Evolutionary conservation across 2,797 vertebrate species (phyloP).

Genomic region (Peromyscus nudipes): DNA sequence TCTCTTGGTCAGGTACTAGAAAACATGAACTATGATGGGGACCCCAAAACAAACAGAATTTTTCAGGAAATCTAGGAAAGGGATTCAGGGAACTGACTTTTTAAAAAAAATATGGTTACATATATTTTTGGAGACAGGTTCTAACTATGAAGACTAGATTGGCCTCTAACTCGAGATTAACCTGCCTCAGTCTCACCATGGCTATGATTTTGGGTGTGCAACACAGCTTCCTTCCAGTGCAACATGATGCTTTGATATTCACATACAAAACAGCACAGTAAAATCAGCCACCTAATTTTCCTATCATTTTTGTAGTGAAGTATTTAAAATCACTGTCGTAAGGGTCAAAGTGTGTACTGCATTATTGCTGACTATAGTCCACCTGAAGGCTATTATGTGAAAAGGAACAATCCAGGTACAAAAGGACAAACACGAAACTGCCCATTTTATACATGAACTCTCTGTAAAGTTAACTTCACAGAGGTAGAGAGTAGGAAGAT

Average conservation of each 20-base stretch:
- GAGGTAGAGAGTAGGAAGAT: background rate
- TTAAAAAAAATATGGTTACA: background rate
- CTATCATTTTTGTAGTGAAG: background rate
- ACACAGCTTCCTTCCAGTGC: background rate
- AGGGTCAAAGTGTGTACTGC: background rate
- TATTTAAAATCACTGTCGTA: background rate
- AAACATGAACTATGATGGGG: background rate
- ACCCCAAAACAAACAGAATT: background rate
- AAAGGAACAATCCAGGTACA: background rate
- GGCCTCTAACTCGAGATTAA: background rate
- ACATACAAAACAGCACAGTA: background rate
- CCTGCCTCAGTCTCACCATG: too few species aligned
- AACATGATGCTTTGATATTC: background rate
- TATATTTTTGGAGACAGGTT: background rate
- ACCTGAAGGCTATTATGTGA: background rate
- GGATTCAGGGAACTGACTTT: background rate
- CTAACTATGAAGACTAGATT: background rate
- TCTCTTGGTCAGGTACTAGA: background rate
- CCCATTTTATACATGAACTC: background rate
- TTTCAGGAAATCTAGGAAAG: background rate
- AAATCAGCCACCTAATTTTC: background rate
- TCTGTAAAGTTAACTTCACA: background rate
- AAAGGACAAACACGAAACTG: background rate
- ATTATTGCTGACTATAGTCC: background rate
- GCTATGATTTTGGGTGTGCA: background rate